These are phyloP conservation scores for Zapus hudsonius DNA, from an alignment of 2,113 vertebrate genomes.

Conservation along the genomic window DNA sequence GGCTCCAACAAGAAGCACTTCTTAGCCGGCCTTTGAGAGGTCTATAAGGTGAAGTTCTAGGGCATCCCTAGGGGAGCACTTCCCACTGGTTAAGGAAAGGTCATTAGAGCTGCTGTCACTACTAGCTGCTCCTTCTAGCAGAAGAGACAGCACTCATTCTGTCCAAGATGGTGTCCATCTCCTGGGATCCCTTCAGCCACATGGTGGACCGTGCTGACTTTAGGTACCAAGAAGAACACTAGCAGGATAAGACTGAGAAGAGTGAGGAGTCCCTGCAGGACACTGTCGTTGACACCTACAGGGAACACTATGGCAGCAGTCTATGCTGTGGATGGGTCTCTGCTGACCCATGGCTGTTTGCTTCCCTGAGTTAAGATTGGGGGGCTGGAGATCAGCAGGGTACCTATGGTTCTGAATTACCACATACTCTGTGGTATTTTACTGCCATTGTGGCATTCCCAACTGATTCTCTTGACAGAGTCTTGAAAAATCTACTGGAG, in stretches of 20 bases:
- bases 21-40: neutral
- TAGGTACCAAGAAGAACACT: neutral
- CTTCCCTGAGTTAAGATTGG: neutral
- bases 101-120: neutral
- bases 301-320: neutral
- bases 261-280: neutral
- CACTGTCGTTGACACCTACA: neutral
- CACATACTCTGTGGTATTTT: neutral
- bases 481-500: neutral
- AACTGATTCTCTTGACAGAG: neutral
- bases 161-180: neutral
- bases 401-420: neutral
- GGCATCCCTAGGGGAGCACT: neutral
- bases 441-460: neutral
- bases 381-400: neutral
- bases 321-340: too few species aligned
- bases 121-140: neutral
- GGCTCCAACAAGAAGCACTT: neutral
- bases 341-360: neutral
- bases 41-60: neutral
- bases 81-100: neutral
- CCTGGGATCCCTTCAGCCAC: neutral
- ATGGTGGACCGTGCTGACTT: neutral
- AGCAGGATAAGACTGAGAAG: neutral
- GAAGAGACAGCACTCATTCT: neutral